Evolutionary conservation across 2,888 invertebrate species (phyloP).

Genomic region (Xylota sylvarum): DNA sequence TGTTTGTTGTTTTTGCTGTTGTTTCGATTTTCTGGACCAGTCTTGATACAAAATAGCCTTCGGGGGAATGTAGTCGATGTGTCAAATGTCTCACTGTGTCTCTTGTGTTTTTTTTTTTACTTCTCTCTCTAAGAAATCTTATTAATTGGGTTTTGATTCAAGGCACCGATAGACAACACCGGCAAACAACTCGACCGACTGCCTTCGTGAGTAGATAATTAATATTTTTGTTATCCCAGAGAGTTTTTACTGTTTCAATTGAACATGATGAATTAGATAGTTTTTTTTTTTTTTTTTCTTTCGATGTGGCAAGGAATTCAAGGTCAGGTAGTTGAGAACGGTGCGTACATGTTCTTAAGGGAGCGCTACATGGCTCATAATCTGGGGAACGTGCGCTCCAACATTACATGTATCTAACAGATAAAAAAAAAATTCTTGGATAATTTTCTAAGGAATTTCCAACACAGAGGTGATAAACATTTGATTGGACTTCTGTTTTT

Average conservation of each 20-base stretch:
- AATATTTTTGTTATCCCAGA: slow-evolving; percentile 69
- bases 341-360: neutral
- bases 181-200: slow-evolving; percentile 20
- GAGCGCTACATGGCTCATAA: slow-evolving; percentile 18
- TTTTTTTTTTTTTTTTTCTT: slow-evolving; percentile 12
- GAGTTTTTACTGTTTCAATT: slow-evolving; percentile 66
- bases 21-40: slow-evolving; percentile 67
- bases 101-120: slow-evolving; percentile 23
- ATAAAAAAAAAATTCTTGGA: slow-evolving; percentile 44
- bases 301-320: slow-evolving; percentile 44
- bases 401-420: slow-evolving; percentile 23
- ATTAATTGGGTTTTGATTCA: slow-evolving; percentile 73
- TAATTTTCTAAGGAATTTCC: slow-evolving; percentile 55
- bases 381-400: slow-evolving; percentile 47
- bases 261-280: slow-evolving; percentile 74
- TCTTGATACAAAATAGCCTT: slow-evolving; percentile 65
- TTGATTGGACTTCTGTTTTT: slow-evolving; percentile 67
- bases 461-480: slow-evolving; percentile 64
- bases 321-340: slow-evolving; percentile 53
- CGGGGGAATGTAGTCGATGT: slow-evolving; percentile 67
- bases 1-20: slow-evolving; percentile 40
- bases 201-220: slow-evolving; percentile 72
- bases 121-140: slow-evolving; percentile 32
- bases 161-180: slow-evolving; percentile 49
- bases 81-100: slow-evolving; percentile 72